Conservation (phyloP, 2,113 vertebrate species). For the Cynoglossus semilaevis region DNA sequence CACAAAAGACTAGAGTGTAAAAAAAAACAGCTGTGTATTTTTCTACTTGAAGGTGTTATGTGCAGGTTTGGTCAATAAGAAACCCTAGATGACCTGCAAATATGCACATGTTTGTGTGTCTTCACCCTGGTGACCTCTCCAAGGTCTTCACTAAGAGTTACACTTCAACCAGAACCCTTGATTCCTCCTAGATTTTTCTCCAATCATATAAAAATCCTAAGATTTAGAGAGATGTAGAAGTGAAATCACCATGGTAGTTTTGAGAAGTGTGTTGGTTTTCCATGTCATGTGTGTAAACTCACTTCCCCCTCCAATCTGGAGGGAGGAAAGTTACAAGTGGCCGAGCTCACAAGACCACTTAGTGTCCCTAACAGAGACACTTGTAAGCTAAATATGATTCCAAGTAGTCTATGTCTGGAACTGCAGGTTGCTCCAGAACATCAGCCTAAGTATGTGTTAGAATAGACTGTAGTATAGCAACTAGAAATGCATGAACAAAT, state of each 20-base stretch:
- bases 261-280: conserved; percentile 7
- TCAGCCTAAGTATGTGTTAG: background rate
- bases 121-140: conserved; percentile 29
- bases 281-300: background rate
- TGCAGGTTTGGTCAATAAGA: conserved; percentile 33
- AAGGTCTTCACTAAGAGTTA: conserved; percentile 3
- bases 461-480: background rate
- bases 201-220: background rate
- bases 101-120: conserved; percentile 8
- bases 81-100: conserved; percentile 39
- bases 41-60: background rate
- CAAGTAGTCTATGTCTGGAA: background rate
- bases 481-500: background rate
- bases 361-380: conserved; percentile 9
- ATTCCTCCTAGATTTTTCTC: background rate
- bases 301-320: conserved; percentile 7
- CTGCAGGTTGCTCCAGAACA: background rate
- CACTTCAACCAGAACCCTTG: conserved; percentile 5
- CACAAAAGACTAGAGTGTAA: background rate
- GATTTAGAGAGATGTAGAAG: conserved; percentile 12
- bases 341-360: background rate
- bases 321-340: background rate
- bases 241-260: conserved; percentile 7
- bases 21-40: background rate
- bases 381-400: background rate